Percentiles rank a stretch among this genome's conserved stretches.
phyloP scores from a whole-genome alignment of 2,113 vertebrate species.

The Semnornis frantzii region DNA sequence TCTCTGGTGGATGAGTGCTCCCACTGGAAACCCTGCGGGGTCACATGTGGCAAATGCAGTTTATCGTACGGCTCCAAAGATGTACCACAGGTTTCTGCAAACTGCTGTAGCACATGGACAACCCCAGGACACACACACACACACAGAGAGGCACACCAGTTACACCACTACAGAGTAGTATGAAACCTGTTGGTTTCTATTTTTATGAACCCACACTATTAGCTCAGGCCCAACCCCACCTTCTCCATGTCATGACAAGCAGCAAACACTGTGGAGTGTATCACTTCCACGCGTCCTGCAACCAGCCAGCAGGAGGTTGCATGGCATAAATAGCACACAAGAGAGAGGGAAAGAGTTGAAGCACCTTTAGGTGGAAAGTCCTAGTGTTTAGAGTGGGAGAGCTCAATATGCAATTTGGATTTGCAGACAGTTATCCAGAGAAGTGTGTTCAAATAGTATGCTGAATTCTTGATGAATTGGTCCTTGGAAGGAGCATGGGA shows the following conservation, averaged over 20 bases:
- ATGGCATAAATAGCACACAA: not conserved
- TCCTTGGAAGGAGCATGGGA: not conserved
- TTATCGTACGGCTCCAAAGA: not conserved
- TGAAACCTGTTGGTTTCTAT: constrained; percentile 16
- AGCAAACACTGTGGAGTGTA: not conserved
- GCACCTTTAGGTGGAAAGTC: not conserved
- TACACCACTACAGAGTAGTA: not conserved
- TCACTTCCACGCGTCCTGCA: not conserved
- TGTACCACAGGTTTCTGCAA: not conserved
- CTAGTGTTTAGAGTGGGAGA: not conserved
- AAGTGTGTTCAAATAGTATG: not conserved
- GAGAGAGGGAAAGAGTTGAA: not conserved
- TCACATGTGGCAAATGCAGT: not conserved
- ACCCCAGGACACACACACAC: not conserved
- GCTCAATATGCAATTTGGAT: not conserved
- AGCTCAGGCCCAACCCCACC: not conserved
- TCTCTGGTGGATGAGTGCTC: not conserved
- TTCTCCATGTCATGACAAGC: not conserved
- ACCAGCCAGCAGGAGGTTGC: not conserved
- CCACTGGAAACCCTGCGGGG: not conserved
- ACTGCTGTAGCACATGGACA: not conserved
- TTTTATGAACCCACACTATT: not conserved
- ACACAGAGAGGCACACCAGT: not conserved
- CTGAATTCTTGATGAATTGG: not conserved
- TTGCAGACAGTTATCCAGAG: not conserved